Evolutionary conservation across 2,797 vertebrate genomes (phyloP).

Genomic region (Enteromius afrohamiltoni): DNA sequence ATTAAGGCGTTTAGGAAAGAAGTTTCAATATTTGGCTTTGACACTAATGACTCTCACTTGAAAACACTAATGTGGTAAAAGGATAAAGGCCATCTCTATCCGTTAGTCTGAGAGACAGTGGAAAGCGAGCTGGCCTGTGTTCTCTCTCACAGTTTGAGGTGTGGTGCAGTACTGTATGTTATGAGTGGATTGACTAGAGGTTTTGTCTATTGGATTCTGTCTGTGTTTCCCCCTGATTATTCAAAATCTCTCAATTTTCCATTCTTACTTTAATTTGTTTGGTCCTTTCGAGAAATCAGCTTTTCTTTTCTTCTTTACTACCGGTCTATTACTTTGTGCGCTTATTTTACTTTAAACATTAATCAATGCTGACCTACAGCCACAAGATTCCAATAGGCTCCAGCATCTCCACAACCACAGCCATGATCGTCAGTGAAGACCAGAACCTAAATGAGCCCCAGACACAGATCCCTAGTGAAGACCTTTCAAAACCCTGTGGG

Average conservation of each 20-base stretch:
- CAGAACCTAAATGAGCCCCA: no score
- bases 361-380: not conserved
- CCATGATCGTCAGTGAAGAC: no score
- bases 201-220: not conserved
- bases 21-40: slow-evolving; percentile 30
- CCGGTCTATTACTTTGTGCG: not conserved
- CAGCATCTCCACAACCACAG: not conserved
- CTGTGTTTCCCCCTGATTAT: not conserved
- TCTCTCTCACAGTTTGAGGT: slow-evolving; percentile 20
- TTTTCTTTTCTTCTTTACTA: not conserved
- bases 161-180: not conserved
- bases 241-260: slow-evolving; percentile 5
- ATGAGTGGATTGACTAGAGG: slow-evolving; percentile 3
- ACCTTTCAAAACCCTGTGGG: no score
- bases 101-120: slow-evolving; percentile 17
- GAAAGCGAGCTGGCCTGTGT: slow-evolving; percentile 7
- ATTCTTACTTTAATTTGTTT: slow-evolving; percentile 16
- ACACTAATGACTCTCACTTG: slow-evolving; percentile 26
- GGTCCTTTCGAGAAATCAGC: not conserved
- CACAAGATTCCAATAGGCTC: not conserved
- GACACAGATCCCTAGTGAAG: no score
- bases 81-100: slow-evolving; percentile 26
- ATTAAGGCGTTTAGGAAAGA: slow-evolving; percentile 23
- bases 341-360: not conserved
- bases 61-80: slow-evolving; percentile 33